A percentile compares a stretch with the other conserved stretches of the same genome.
Conservation (phyloP, 2,113 vertebrate genomes). For the Hemibagrus wyckioides region DNA sequence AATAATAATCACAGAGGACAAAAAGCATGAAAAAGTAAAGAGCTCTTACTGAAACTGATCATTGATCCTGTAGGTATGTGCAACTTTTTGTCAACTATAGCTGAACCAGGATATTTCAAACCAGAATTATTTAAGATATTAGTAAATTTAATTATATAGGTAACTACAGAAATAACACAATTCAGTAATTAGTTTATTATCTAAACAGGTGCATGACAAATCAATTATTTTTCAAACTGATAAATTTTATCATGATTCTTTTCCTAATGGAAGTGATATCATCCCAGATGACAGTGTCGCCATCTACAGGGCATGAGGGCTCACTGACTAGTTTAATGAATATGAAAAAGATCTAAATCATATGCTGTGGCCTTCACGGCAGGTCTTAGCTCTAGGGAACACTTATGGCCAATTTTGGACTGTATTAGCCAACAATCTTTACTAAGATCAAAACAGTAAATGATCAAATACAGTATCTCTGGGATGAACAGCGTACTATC, state of each 20-base stretch:
- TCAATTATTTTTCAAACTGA: not conserved
- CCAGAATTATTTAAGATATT: conserved; percentile 1
- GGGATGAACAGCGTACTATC: not conserved
- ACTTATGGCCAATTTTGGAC: not conserved
- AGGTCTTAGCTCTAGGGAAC: not conserved
- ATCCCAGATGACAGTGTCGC: not conserved
- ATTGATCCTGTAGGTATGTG: not conserved
- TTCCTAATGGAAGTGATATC: not conserved
- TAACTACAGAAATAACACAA: not conserved
- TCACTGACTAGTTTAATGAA: not conserved
- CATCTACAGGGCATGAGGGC: not conserved
- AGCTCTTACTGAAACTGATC: not conserved
- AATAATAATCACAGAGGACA: not conserved
- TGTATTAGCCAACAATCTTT: not conserved
- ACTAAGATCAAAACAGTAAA: not conserved
- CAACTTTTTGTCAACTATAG: not conserved
- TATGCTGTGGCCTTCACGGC: not conserved
- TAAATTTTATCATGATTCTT: not conserved
- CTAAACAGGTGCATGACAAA: not conserved
- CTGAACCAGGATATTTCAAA: not conserved
- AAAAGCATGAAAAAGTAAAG: not conserved
- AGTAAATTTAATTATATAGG: not conserved
- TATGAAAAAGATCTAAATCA: not conserved
- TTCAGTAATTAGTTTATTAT: not conserved
- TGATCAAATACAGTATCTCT: not conserved